These are phyloP conservation scores for Schizotus pectinicornis DNA, from an alignment of 2,888 invertebrate genomes.

Conservation along the genomic window DNA sequence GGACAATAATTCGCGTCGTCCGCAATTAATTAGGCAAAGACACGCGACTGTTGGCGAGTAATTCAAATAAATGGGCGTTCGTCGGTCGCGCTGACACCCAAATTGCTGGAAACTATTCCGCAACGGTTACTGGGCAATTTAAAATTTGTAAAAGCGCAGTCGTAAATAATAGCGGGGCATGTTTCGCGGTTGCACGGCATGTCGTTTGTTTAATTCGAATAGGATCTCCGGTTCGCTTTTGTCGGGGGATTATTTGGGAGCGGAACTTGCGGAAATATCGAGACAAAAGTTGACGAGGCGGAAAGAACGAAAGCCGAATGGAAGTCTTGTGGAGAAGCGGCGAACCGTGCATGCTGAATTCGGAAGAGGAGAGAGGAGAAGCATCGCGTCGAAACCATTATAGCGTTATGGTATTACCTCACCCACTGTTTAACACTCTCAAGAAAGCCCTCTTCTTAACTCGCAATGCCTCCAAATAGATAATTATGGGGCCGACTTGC, in stretches of 20 bases:
- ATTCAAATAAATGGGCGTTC: constrained; percentile 26
- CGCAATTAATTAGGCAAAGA: constrained; percentile 19
- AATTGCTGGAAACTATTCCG: constrained; percentile 31
- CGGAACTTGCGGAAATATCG: constrained; percentile 57
- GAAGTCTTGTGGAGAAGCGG: constrained; percentile 42
- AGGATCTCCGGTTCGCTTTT: constrained; percentile 45
- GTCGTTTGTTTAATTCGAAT: constrained; percentile 47
- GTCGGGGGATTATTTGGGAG: constrained; percentile 51
- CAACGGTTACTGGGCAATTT: constrained; percentile 30
- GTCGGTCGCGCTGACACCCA: constrained; percentile 30
- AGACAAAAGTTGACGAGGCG: constrained; percentile 58
- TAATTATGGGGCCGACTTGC: constrained; percentile 29
- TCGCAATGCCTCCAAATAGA: constrained; percentile 33
- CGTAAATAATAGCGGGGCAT: constrained; percentile 42
- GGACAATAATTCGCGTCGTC: too few relatives aligned
- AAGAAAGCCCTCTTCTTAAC: constrained; percentile 35
- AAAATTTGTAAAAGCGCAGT: constrained; percentile 39
- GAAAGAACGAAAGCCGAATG: constrained; percentile 54
- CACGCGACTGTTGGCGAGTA: constrained; percentile 27
- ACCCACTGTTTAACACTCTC: constrained; percentile 41
- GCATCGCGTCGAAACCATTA: constrained; percentile 43
- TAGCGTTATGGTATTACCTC: constrained; percentile 45
- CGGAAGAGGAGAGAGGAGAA: constrained; percentile 14
- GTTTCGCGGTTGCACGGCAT: constrained; percentile 45
- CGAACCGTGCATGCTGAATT: constrained; percentile 42